Conservation (phyloP, 1,140 invertebrate genomes). For the Mya arenaria region DNA sequence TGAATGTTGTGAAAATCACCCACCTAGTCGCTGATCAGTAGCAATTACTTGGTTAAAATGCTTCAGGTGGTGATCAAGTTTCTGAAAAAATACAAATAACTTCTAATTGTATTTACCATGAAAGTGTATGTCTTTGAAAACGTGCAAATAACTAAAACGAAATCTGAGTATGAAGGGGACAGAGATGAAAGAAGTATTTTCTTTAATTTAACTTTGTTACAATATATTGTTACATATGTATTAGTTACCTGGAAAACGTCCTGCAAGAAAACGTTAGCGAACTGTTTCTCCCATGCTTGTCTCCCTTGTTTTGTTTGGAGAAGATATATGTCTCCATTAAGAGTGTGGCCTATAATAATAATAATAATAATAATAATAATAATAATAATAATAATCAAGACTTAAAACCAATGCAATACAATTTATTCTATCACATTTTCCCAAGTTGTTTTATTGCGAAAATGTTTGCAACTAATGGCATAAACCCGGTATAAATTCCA, state of each 20-base stretch:
- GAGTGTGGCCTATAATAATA: constrained; percentile 6
- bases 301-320: constrained; percentile 56
- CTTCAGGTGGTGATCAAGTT: constrained; percentile 43
- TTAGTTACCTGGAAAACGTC: constrained; percentile 59
- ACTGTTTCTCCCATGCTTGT: constrained; percentile 60
- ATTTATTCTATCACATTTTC: no score
- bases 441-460: no score
- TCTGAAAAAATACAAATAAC: constrained; percentile 40
- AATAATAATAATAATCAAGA: no score
- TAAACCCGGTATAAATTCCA: no score
- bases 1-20: not conserved
- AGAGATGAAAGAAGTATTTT: no score
- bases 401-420: no score
- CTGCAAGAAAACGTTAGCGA: constrained; percentile 45
- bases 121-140: no score
- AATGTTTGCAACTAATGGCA: no score
- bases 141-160: no score
- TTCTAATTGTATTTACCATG: no score
- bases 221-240: not conserved
- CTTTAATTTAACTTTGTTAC: not conserved
- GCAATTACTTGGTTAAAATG: constrained; percentile 40
- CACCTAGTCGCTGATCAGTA: constrained; percentile 60
- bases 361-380: no score
- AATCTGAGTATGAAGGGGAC: no score
- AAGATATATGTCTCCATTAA: not conserved